Percentiles rank a stretch among this genome's conserved stretches.
Evolutionary conservation across 1,140 invertebrate species (phyloP).

Genomic region (Zeugodacus cucurbitae): DNA sequence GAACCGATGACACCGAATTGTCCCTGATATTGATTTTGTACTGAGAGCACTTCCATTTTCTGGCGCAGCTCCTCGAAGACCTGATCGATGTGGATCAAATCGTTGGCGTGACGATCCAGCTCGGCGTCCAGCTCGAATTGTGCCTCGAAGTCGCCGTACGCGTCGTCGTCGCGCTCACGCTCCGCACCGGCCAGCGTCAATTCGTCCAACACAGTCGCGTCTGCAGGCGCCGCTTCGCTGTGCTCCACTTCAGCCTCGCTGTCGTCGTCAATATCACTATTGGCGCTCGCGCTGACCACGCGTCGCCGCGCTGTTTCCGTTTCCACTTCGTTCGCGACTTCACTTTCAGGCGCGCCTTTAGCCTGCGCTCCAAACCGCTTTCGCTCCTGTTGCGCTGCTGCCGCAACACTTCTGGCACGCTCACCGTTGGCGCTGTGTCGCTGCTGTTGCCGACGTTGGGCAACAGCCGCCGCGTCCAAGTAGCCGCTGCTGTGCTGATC

Average conservation of each 20-base stretch:
- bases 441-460: neutral
- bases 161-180: neutral
- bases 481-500: neutral
- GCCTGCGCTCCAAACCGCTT: neutral
- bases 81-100: slow-evolving; percentile 49
- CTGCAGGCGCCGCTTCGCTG: neutral
- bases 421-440: neutral
- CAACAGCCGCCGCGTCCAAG: neutral
- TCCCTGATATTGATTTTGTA: slow-evolving; percentile 67
- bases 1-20: slow-evolving; percentile 64
- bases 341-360: slow-evolving; percentile 8
- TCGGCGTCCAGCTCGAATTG: slow-evolving; percentile 17
- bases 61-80: slow-evolving; percentile 51
- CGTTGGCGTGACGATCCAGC: slow-evolving; percentile 32
- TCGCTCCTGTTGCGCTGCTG: neutral
- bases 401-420: neutral
- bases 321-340: neutral
- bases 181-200: neutral
- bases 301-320: neutral
- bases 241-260: slow-evolving; percentile 7
- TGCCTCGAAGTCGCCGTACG: neutral
- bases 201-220: neutral
- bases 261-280: slow-evolving; percentile 6
- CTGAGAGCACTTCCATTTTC: slow-evolving; percentile 67
- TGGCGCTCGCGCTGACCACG: neutral